Base-by-base conservation (phyloP, 2,113 vertebrate species). In the Sardina pilchardus region DNA sequence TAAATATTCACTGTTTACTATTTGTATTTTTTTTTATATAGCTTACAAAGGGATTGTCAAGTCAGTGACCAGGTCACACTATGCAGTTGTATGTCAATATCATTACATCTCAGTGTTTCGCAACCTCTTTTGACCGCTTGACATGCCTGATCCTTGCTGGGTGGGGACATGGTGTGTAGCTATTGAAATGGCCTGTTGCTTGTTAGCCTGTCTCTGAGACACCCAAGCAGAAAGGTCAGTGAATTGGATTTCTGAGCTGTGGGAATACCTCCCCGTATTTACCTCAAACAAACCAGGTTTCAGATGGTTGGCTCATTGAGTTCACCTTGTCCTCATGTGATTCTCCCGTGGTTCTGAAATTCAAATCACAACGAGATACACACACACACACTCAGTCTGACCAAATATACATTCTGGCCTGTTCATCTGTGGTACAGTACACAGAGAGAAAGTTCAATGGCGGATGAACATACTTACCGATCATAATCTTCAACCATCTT, bases 51-150 rank as follows among this genome's bases (percentile, higher is more conserved):
- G 71, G 30, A 78, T 78, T 78, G 71, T 78, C 30, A 78, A 36
- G 50, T 45, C 84, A 85, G 34, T 85, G 84, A 80, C 84, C 88
- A 86, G 86, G 44, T 90, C 89, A 90, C 82, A 85, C 86, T 91
- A 88, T 92, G 89, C 85, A 78, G 71, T 81, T 89, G 90, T 91
- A 88, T 90, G 92, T 91, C 91, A 90, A 34, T 92, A 88, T 90
- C 89, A 91, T 90, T 90, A 89, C 83, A 89, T 87, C 86, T 87
- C 85, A 56, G 45, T 39, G 82, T 53, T 63, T 78, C 30, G 14
- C 50, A 43, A 83, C 86, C 89, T 88, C 90, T 87, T 91, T 87
- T 89, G 85, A 85, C 82, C 80, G 82, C 85, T 86, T 91, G 90
- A 90, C 90, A 89, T 85, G 87, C 84, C 82, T 86, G 84, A n/a